Conservation (phyloP, 2,797 vertebrate species). For the Alauda arvensis region DNA sequence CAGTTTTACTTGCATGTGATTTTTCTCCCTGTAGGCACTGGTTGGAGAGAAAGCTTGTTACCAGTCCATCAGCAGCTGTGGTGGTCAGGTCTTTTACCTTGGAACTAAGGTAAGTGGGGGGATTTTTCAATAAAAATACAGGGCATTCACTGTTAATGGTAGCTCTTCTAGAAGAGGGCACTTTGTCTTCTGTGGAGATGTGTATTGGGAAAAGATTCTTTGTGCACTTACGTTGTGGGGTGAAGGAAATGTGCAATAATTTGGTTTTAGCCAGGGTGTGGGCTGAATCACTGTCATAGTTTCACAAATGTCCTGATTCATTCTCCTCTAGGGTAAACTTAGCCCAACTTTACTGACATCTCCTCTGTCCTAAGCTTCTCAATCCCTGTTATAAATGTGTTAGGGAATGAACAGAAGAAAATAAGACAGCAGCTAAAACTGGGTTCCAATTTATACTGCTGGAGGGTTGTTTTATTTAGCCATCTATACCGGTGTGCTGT, state of each 20-base stretch:
- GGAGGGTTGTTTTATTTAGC: neutral
- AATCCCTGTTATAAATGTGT: neutral
- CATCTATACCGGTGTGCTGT: neutral
- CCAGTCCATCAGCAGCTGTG: constrained; percentile 90
- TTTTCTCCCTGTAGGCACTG: constrained; percentile 78
- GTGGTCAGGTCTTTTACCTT: constrained; percentile 90
- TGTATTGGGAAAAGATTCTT: neutral
- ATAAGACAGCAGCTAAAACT: neutral
- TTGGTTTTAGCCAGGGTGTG: neutral
- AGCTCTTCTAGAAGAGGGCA: neutral
- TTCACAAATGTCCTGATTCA: neutral
- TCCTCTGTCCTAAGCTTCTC: neutral
- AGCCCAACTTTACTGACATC: neutral
- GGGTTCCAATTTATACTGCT: neutral
- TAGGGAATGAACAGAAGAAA: neutral
- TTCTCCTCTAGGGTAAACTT: neutral
- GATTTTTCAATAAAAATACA: neutral
- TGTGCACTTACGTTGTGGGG: neutral
- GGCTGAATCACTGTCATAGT: neutral
- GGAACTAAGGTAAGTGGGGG: constrained; percentile 87
- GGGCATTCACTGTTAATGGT: neutral
- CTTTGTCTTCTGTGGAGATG: neutral
- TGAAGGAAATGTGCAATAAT: neutral
- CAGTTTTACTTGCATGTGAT: neutral
- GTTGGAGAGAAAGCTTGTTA: constrained; percentile 97